Base-by-base conservation (phyloP, 2,888 invertebrate genomes). In the Drosophila fulvimacula region DNA sequence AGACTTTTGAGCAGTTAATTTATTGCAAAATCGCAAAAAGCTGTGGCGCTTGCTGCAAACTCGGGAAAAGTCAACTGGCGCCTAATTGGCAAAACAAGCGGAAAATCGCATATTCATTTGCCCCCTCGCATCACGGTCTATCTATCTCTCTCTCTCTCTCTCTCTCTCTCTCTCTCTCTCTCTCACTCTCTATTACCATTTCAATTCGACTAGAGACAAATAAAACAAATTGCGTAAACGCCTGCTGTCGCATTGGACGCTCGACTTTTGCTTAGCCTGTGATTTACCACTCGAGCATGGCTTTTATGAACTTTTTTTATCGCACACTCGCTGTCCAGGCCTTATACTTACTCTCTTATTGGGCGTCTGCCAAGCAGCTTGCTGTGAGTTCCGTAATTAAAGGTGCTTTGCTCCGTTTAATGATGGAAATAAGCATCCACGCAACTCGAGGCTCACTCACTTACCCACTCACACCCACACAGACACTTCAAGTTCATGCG, bases 61-160 rank as follows among this genome's bases (percentile, higher is more conserved):
- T 69, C 39, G 21, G 30, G 1, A 41, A 82, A 89, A 84, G 87
- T 87, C 87, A 83, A 87, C 84, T 78, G 84, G 76, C 86, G 84
- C 67, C 76, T 88, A 90, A 89, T 89, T 88, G 87, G 74, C 80
- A 90, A 87, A 88, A 87, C 81, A 89, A 82, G 87, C 81, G 79
- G 83, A 89, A 89, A 90, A 89, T 90, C 77, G 79, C 83, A 85
- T 69, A 80, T 87, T 70, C 42, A 48, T 44, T 52, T 55, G n/a
- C n/a, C n/a, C n/a, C n/a, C n/a, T n/a, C n/a, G n/a, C n/a, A n/a
- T n/a, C n/a, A n/a, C n/a, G n/a, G n/a, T n/a, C n/a, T n/a, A n/a
- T n/a, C n/a, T n/a, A n/a, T 19, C 49, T 17, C 2, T 30, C 9
- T 10, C 13, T 27, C 21, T 9, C 9, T 30, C 48, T n/a, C 44